These are phyloP conservation scores for Junonia oenone DNA, from an alignment of 2,888 invertebrate species.

Conservation along the genomic window DNA sequence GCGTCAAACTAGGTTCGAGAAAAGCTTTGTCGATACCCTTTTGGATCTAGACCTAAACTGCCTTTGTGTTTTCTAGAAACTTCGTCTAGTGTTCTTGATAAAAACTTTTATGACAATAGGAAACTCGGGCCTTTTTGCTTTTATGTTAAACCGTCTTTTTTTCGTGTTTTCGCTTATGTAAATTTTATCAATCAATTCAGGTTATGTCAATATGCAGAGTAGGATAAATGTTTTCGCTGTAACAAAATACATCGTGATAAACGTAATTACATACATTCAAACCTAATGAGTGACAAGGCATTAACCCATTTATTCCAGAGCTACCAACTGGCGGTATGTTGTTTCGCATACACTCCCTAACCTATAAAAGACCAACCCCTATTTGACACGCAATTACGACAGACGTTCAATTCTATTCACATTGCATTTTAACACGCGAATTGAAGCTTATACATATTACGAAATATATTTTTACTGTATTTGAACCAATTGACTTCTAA, in stretches of 20 bases:
- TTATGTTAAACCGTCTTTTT: too few relatives aligned
- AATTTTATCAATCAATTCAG: too few relatives aligned
- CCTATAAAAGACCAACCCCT: slow-evolving; percentile 52
- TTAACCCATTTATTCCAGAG: slow-evolving; percentile 20
- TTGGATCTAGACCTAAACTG: neutral
- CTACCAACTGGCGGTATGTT: slow-evolving; percentile 3
- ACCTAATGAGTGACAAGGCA: slow-evolving; percentile 10
- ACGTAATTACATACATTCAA: slow-evolving; percentile 4
- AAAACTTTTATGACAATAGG: too few relatives aligned
- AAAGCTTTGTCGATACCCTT: neutral
- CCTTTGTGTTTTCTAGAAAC: neutral
- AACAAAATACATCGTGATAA: neutral
- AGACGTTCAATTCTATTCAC: slow-evolving; percentile 1
- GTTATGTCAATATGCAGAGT: too few relatives aligned
- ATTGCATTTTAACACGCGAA: slow-evolving; percentile 6
- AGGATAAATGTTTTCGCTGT: neutral
- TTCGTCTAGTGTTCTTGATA: too few relatives aligned
- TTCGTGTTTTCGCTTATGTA: too few relatives aligned
- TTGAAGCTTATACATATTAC: neutral
- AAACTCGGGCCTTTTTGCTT: too few relatives aligned
- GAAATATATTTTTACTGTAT: neutral
- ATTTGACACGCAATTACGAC: slow-evolving; percentile 43
- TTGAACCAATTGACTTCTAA: neutral
- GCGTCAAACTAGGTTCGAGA: neutral
- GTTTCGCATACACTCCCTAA: slow-evolving; percentile 41